Evolutionary conservation across 2,113 vertebrate species (phyloP), one percentile per base, ranked within the genome.

Genomic region (Xerus inauris): DNA sequence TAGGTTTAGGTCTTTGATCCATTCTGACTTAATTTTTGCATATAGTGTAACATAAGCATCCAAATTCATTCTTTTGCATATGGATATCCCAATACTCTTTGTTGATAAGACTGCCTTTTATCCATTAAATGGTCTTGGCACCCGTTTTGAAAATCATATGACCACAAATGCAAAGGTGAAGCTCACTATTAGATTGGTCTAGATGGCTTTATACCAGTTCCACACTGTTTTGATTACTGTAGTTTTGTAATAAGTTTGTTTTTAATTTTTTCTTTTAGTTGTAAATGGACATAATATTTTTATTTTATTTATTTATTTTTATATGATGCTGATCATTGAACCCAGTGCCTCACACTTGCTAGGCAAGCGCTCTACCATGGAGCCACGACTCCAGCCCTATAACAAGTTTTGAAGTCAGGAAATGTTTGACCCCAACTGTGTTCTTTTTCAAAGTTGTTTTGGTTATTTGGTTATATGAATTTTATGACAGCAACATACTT

Each of bases 231-330:
- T 92, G 19, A 62, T 71, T 65, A 35, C 49, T 57, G 0, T 89
- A 51, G 65, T 82, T 92, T 83, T 71, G n/a, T 71, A 69, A 42
- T 84, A 84, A 84, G 30, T 77, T 89, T 89, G n/a, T n/a, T 89
- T 17, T 14, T 14, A 49, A 49, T 13, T 13, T 51, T 51, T 51
- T 51, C 4, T 51, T 51, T 17, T 17, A 51, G 16, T 51, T 51
- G 3, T 51, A 51, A 1, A 51, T 51, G 49, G 49, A 51, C 49
- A 51, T 14, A 51, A 51, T 51, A 51, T 4, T 4, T 51, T 51
- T 51, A 51, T 51, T 51, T 51, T 51, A 51, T 51, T 51, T 51
- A 51, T 17, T 51, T 51, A 51, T 51, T 51, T 51, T 51, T 51
- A 51, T 51, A 1, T 51, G 49, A 14, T 51, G 49, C 49, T 51